Evolutionary conservation across 2,113 vertebrate species (phyloP).

Genomic region (Calidris pugnax): DNA sequence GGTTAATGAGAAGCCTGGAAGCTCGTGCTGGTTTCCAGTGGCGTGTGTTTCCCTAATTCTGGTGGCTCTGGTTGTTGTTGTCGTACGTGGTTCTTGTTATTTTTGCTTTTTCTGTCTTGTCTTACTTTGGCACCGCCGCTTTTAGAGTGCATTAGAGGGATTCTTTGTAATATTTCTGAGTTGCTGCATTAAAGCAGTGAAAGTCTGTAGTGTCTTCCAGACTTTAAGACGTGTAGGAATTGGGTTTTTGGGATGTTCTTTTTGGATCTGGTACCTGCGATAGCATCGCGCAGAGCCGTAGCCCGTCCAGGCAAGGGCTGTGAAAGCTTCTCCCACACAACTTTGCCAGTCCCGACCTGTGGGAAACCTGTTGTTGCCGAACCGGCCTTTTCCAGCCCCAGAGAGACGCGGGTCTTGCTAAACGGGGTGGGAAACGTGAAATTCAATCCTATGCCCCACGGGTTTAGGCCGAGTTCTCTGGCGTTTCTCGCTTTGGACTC

Average conservation of each 20-base stretch:
- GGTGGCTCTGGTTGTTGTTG: background rate
- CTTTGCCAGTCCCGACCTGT: background rate
- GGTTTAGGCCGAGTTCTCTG: background rate
- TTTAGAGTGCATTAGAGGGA: accelerated
- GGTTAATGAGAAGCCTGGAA: background rate
- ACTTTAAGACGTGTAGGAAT: accelerated
- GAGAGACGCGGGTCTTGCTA: background rate
- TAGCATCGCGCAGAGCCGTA: background rate
- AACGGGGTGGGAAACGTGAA: background rate
- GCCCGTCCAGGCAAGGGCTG: background rate
- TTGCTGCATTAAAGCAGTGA: background rate
- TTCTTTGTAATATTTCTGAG: background rate
- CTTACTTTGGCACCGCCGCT: background rate
- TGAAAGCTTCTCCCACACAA: accelerated
- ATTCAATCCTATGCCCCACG: accelerated
- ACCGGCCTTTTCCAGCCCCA: background rate
- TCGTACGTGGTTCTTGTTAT: accelerated
- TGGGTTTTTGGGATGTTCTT: background rate
- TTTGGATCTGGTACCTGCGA: background rate
- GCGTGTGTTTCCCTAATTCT: accelerated
- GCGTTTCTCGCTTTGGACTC: background rate
- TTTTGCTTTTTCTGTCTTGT: background rate
- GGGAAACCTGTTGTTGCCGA: background rate
- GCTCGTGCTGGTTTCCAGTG: accelerated
- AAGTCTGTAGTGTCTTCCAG: background rate